phyloP scores from a whole-genome alignment of 2,888 invertebrate species.

The Heliconius aoede region DNA sequence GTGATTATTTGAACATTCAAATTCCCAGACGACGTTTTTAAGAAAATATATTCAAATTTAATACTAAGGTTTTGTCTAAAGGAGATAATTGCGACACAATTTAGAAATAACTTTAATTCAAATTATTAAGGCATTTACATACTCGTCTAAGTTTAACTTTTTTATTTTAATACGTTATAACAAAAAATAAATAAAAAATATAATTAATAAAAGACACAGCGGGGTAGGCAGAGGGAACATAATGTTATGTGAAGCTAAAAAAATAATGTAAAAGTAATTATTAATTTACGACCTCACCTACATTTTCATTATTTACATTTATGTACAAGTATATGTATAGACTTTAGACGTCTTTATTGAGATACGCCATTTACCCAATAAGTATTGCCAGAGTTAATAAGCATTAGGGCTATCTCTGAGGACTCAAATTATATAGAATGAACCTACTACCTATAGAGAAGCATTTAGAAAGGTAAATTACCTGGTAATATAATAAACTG shows the following conservation, averaged over 20 bases:
- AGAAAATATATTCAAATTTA: constrained; percentile 3
- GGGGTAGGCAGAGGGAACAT: too few species aligned
- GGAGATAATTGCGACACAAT: neutral
- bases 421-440: neutral
- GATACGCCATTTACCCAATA: neutral
- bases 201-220: too few species aligned
- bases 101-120: neutral
- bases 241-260: too few species aligned
- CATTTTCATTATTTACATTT: too few species aligned
- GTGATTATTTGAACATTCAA: neutral
- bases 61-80: neutral
- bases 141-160: too few species aligned
- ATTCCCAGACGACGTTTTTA: neutral
- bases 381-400: neutral
- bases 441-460: neutral
- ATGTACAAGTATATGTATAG: too few species aligned
- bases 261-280: too few species aligned
- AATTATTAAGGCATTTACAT: neutral
- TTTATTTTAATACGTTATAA: neutral
- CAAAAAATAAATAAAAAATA: too few species aligned
- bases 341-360: too few species aligned
- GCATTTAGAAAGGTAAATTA: constrained; percentile 17
- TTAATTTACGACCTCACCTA: too few species aligned
- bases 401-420: too few species aligned
- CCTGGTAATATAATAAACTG: constrained; percentile 18